Base-by-base conservation (phyloP, 2,888 invertebrate genomes). In the Drosophila acutilabella region DNA sequence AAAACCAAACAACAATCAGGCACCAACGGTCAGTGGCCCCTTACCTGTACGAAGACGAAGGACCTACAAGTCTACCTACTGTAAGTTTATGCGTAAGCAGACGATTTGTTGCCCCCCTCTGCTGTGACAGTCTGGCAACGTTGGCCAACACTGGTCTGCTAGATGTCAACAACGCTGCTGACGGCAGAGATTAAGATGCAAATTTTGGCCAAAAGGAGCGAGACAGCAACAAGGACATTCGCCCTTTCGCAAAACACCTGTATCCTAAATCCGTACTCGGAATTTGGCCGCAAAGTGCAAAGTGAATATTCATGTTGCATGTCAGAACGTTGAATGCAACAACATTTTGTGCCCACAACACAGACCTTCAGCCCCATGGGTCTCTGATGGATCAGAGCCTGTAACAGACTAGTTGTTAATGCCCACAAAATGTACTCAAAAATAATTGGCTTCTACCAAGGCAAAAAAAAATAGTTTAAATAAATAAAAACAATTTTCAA, bases 251-350 rank as follows among this genome's bases (percentile, higher is more conserved):
- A 80, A 79, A 87, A 82, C 88, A 85, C 85, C 85, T 88, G 88
- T 83, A 81, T 74, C 71, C 78, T 61, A 80, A 82, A 85, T 85
- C 86, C 83, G 71, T 50, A 16, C 74, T 58, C n/a, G 81, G 62
- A 71, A 71, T 56, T 54, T 79, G 78, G 62, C 79, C 81, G 74
- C 67, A 88, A 86, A 85, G 85, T 85, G 88, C 87, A 88, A 86
- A 86, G 86, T 86, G 86, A 86, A 86, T 86, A 88, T 86, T 86
- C 88, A 86, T 86, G 86, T 86, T 86, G 84, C 86, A 81, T 85
- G 88, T 88, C 88, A 83, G 86, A 69, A 74, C 78, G 80, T 81
- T 13, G 13, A 88, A 85, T 88, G 85, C 80, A 85, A 88, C 80
- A 85, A 83, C 81, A 88, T 85, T 85, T 85, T 64, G 58, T 64